Base-by-base conservation (phyloP, 2,888 invertebrate species). In the Pseudanteris insignis region DNA sequence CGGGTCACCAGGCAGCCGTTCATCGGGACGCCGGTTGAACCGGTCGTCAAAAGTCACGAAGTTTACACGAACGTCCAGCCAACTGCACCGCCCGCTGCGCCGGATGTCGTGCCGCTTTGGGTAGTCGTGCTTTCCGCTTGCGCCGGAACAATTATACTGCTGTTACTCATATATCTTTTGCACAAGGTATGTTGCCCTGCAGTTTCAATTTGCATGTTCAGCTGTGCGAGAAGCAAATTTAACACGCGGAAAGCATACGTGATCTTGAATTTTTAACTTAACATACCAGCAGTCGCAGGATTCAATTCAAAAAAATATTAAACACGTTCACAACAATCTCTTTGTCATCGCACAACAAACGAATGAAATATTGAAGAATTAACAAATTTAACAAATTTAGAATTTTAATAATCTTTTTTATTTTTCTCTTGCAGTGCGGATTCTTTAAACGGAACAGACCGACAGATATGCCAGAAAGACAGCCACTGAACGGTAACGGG, bases 391-490 rank as follows among this genome's bases (percentile, higher is more conserved):
- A 18, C 18, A 18, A 18, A 4, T 3, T 18, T 18, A 4, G 18
- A 8, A 32, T 24, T 18, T 15, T 30, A 30, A 34, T 18, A 13
- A 13, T 15, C 9, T 11, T 14, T 37, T 18, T 14, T 2, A 2
- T 15, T 34, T 21, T 48, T 11, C 1, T 38, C 54, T 83, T 84
- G 18, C 82, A 94, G 94, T 90, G 91, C 79, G 94, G 94, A 60
- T 95, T 95, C 87, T 95, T 95, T 85, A 92, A 93, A 78, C 86
- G 94, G 75, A 92, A 92, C 81, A 87, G 94, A 14, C 94, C 94
- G 36, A 75, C 76, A n/a, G 88, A 89, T 77, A 88, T 89, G 69
- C 88, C 91, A 30, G 93, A 94, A 83, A 85, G 92, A 40, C 91
- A 93, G 76, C 93, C 93, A 1, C 81, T 94, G 66, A 90, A 91